Base-by-base conservation (phyloP, 2,888 invertebrate species). In the Tachystola acroxantha region DNA sequence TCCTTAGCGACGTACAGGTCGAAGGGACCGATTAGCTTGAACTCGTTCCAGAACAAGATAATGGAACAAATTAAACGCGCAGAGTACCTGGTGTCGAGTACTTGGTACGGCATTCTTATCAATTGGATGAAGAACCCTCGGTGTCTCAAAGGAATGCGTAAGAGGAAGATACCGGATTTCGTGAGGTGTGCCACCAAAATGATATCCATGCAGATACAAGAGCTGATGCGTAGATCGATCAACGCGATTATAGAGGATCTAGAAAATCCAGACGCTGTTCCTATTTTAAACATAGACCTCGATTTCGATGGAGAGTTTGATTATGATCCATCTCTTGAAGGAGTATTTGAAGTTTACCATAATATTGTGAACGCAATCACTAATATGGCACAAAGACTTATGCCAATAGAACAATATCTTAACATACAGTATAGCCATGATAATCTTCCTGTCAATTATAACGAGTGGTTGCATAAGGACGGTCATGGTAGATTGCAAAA, bases 161-260 rank as follows among this genome's bases (percentile, higher is more conserved):
- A 57, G 1, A 85, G 74, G 41, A 73, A 60, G 45, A 62, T 81
- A 43, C 65, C 79, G 0, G 62, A 64, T 10, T 85, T 88, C 53
- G 68, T 87, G 3, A 72, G 52, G 48, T 85, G 84, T 51, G 78
- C 85, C 10, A 77, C 77, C 7, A 85, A 72, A 64, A 79, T 81
- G 58, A 85, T 88, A 56, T 77, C 84, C 2, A 80, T 87, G 53
- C 90, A 92, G 67, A 88, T 94, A 49, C 90, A 91, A 50, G 89
- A 91, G 52, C 59, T 92, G 20, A 91, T 94, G 82, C 88, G 91
- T 33, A 80, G 88, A 35, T 93, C 93, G 5, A 89, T 94, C 30
- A 79, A 90, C 28, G 87, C 90, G 45, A 73, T 94, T 5, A 86
- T 91, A 39, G 77, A 88, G 1, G 70, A 88, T 5, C 82, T 92